A percentile compares a stretch with the other conserved stretches of the same genome.
These are phyloP conservation scores for Melitaea cinxia DNA, from an alignment of 1,140 invertebrate genomes.

Conservation along the genomic window DNA sequence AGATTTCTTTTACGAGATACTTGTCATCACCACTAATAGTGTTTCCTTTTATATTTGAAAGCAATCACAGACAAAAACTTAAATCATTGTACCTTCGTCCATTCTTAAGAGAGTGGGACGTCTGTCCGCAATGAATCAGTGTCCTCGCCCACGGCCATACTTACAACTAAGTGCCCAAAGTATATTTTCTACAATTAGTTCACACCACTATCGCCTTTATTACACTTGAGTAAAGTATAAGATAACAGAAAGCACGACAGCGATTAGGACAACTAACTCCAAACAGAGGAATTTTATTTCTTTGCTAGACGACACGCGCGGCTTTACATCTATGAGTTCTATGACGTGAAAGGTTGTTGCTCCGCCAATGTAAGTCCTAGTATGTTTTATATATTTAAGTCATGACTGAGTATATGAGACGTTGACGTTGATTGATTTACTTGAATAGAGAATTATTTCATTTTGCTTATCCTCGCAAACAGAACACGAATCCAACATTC, in stretches of 20 bases:
- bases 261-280: background rate
- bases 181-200: conserved; percentile 35
- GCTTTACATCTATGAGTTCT: no score
- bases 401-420: no score
- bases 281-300: background rate
- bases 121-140: conserved; percentile 62
- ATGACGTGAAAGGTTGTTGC: no score
- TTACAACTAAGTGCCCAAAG: conserved; percentile 52
- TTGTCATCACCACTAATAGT: no score
- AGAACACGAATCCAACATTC: no score
- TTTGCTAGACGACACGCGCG: no score
- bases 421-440: no score
- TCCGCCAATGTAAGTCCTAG: no score
- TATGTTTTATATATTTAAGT: no score
- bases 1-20: no score
- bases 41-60: background rate
- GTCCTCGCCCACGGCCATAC: conserved; percentile 62
- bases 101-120: conserved; percentile 40
- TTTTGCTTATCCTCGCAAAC: no score
- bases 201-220: conserved; percentile 43
- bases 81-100: background rate
- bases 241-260: background rate
- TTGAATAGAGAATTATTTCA: no score
- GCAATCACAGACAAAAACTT: background rate
- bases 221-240: conserved; percentile 11